These are phyloP conservation scores for Platysternon megacephalum DNA, from an alignment of 2,113 vertebrate genomes.

Conservation along the genomic window DNA sequence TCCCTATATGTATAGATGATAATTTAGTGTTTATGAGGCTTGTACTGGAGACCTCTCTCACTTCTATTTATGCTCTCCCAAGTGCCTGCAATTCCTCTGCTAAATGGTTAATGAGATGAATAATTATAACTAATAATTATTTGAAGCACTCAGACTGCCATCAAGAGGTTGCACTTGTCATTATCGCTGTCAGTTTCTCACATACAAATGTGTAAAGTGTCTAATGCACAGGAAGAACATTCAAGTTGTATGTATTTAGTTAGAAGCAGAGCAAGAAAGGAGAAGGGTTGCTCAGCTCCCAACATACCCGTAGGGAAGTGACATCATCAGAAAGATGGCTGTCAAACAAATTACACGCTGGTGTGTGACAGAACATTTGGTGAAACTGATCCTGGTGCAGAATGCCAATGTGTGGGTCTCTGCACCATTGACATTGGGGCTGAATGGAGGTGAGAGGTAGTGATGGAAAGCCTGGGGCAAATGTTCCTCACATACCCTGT, in stretches of 20 bases:
- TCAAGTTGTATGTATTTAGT: neutral
- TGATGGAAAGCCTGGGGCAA: neutral
- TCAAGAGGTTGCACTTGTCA: neutral
- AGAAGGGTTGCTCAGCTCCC: neutral
- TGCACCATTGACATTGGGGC: neutral
- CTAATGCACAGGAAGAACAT: neutral
- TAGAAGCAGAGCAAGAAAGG: neutral
- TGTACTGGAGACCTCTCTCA: neutral
- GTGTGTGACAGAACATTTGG: neutral
- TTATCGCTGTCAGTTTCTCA: neutral
- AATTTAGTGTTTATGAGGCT: neutral
- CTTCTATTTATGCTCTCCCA: neutral
- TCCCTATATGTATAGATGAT: neutral
- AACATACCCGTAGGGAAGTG: neutral
- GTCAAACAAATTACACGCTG: rapidly evolving
- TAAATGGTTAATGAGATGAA: neutral
- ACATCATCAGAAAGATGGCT: neutral
- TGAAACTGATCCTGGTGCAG: neutral
- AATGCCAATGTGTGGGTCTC: neutral
- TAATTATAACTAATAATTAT: neutral
- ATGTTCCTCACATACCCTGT: neutral
- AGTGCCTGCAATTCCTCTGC: neutral
- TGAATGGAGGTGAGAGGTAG: neutral
- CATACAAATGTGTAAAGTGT: rapidly evolving
- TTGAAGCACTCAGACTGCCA: neutral